Evolutionary conservation across 2,888 invertebrate genomes (phyloP), one percentile per base, ranked within the genome.

Genomic region (Gryllus longicercus): DNA sequence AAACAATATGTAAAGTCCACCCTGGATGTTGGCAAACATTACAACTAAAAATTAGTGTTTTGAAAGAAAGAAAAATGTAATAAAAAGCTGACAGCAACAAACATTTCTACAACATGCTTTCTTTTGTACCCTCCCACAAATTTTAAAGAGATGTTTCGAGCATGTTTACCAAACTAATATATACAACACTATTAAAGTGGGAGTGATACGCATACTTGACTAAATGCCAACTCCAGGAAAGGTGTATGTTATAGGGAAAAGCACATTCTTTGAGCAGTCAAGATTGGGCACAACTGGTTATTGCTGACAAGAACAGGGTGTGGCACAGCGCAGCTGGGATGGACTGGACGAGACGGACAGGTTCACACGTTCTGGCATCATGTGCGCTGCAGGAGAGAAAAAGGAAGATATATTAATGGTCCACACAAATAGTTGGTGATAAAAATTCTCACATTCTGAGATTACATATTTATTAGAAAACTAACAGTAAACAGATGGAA

Each of bases 261-360:
- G 38, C 38, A 38, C 38, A 38, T 38, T 63, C 63, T 63, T 63
- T 63, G 63, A 63, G 63, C 63, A 63, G 63, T 63, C 63, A 63
- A 63, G 16, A 63, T 18, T 63, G 63, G 63, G 63, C 63, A 63
- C 63, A 63, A 63, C 63, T 63, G 63, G 63, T 63, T 63, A 63
- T 63, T 63, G 63, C 63, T 63, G 63, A 63, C 63, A n/a, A 63
- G 38, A 38, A 38, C 38, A 38, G 38, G 38, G 38, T 38, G 38
- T 38, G 38, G 38, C 38, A 38, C 38, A 38, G 38, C 38, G 38
- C 38, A 38, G 38, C 38, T 38, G 38, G 38, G 38, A 38, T 38
- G 38, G 38, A 38, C 38, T 38, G 38, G 38, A 38, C 38, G 38
- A 38, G 38, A 38, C 38, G 38, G 38, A 38, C 38, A 38, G 5